Conservation (phyloP, 2,797 vertebrate species). For the Rhyacichthys aspro region DNA sequence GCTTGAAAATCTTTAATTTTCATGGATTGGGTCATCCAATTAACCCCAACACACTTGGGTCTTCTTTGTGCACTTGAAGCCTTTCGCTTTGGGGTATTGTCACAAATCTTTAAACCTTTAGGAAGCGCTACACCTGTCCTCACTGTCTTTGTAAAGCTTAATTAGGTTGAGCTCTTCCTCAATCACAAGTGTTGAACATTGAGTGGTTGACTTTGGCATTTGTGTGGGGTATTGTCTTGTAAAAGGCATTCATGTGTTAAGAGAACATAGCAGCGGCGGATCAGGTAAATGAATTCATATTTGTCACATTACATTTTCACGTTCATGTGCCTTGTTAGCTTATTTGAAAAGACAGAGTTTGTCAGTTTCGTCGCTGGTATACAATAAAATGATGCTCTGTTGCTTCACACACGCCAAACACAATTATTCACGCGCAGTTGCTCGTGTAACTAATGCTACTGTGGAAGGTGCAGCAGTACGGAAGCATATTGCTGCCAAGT, state of each 20-base stretch:
- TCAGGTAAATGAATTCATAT: slow-evolving; percentile 28
- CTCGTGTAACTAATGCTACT: background rate
- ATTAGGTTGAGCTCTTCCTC: slow-evolving; percentile 69
- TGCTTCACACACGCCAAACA: slow-evolving; percentile 15
- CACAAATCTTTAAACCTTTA: slow-evolving; percentile 71
- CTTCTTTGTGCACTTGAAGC: slow-evolving; percentile 72
- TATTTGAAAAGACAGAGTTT: slow-evolving; percentile 24
- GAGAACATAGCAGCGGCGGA: background rate
- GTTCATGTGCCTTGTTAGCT: slow-evolving; percentile 13
- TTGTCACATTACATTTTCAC: slow-evolving; percentile 11
- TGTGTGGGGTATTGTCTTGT: slow-evolving; percentile 7
- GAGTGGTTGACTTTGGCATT: slow-evolving; percentile 12
- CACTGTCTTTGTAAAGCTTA: slow-evolving; percentile 71
- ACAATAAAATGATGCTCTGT: slow-evolving; percentile 2
- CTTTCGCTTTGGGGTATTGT: slow-evolving; percentile 76
- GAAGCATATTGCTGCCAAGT: no score
- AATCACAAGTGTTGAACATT: slow-evolving; percentile 26
- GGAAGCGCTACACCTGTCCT: slow-evolving; percentile 71
- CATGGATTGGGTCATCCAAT: slow-evolving; percentile 84
- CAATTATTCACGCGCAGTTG: slow-evolving; percentile 8
- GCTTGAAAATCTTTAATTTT: slow-evolving; percentile 84
- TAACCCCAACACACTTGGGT: slow-evolving; percentile 80
- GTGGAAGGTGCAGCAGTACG: no score
- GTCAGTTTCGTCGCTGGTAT: background rate
- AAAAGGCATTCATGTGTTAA: slow-evolving; percentile 15